Conservation (phyloP, 2,113 vertebrate species). For the Neogale vison region DNA sequence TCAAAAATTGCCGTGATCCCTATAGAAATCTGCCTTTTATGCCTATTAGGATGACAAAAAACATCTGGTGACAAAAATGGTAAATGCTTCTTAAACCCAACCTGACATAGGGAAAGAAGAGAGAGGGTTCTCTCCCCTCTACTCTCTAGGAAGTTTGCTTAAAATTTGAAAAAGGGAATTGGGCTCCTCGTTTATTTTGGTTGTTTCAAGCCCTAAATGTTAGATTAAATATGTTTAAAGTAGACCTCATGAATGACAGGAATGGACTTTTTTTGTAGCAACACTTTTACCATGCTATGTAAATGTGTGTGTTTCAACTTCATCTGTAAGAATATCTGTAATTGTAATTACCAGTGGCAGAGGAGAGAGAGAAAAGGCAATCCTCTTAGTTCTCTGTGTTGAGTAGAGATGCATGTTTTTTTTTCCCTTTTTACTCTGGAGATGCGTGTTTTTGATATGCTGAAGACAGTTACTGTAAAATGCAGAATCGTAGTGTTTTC, state of each 20-base stretch:
- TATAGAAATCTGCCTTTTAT: background rate
- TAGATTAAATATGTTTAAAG: background rate
- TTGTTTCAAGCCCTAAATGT: background rate
- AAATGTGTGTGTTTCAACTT: background rate
- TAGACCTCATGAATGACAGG: background rate
- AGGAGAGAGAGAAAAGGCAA: background rate
- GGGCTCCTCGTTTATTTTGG: background rate
- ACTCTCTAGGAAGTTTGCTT: background rate
- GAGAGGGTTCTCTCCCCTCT: background rate
- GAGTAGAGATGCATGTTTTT: background rate
- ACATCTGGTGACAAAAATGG: background rate
- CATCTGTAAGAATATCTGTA: background rate
- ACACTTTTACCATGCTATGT: background rate
- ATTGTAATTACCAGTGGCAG: background rate
- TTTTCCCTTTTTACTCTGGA: background rate
- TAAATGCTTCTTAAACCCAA: background rate
- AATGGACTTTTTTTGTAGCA: background rate
- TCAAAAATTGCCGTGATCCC: background rate
- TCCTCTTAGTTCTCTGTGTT: background rate
- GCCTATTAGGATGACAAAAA: background rate
- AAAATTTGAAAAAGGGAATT: background rate
- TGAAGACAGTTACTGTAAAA: conserved; percentile 35
- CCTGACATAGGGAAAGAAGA: background rate
- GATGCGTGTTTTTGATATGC: background rate
- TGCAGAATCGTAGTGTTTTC: conserved; percentile 17